Percentiles rank a stretch among this genome's conserved stretches.
Conservation (phyloP, 2,113 vertebrate species). For the Gymnorhina tibicen region DNA sequence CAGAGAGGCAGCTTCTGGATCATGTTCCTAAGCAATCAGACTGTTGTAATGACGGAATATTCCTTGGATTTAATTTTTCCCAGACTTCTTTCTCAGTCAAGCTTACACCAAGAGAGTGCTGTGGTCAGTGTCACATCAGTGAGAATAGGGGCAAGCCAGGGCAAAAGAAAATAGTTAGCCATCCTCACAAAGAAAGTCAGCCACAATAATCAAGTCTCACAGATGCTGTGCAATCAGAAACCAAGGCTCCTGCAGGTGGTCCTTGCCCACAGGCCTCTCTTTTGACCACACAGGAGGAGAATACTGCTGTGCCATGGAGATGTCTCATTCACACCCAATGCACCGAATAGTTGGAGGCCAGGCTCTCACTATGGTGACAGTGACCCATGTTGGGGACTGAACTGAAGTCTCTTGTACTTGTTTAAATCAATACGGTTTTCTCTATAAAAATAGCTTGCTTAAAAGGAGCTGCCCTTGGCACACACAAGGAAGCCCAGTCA, state of each 20-base stretch:
- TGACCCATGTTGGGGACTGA: not conserved
- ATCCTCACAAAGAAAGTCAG: not conserved
- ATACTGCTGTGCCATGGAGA: not conserved
- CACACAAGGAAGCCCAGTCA: not conserved
- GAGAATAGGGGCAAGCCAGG: not conserved
- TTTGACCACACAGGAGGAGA: constrained; percentile 2
- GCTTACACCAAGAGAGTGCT: not conserved
- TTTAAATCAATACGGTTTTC: constrained; percentile 11
- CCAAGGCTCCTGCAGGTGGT: not conserved
- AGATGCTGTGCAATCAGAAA: not conserved
- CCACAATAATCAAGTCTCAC: not conserved
- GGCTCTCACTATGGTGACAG: not conserved
- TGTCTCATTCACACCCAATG: not conserved
- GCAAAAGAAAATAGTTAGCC: not conserved
- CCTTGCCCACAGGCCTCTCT: not conserved
- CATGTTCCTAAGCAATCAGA: not conserved
- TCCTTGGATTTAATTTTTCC: not conserved
- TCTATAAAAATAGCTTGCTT: not conserved
- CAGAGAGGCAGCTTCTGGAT: not conserved
- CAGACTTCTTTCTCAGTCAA: not conserved
- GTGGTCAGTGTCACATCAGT: not conserved
- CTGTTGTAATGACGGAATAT: not conserved
- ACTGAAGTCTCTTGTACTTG: not conserved
- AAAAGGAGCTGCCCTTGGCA: not conserved
- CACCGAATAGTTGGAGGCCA: not conserved